These are phyloP conservation scores for Spongia lamella DNA, from an alignment of 37 sponge, comb jelly and placozoan species.

Conservation along the genomic window DNA sequence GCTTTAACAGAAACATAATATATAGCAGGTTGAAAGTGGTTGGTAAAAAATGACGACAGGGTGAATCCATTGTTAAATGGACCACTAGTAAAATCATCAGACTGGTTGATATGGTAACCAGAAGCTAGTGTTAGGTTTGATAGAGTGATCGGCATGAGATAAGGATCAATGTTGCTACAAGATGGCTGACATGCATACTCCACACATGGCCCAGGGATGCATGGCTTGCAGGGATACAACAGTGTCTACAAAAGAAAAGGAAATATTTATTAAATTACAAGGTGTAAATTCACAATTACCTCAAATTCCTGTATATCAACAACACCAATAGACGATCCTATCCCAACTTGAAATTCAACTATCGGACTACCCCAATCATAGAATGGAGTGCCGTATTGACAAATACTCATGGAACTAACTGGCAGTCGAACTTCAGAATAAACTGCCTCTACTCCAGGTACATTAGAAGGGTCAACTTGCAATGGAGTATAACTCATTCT, in stretches of 20 bases:
- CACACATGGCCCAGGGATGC: conserved; percentile 57
- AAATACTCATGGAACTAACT: conserved; percentile 1
- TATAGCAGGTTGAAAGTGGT: conserved; percentile 47
- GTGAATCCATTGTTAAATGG: neutral
- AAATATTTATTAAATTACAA: neutral
- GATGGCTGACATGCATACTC: conserved; percentile 48
- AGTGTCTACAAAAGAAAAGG: conserved; percentile 35
- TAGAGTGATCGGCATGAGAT: conserved; percentile 45
- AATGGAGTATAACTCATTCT: conserved; percentile 41
- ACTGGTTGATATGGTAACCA: conserved; percentile 21
- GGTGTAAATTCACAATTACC: conserved; percentile 24
- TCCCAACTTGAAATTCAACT: conserved; percentile 70
- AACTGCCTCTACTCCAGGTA: conserved; percentile 48
- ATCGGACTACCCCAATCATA: conserved; percentile 66
- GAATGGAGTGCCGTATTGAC: conserved; percentile 75
- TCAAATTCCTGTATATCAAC: conserved; percentile 51
- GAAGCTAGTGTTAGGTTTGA: conserved; percentile 50
- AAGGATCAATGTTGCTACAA: conserved; percentile 53
- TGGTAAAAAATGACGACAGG: conserved; percentile 7
- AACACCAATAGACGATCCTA: conserved; percentile 64
- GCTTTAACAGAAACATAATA: conserved; percentile 78
- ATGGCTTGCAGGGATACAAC: conserved; percentile 49
- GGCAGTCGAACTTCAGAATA: conserved; percentile 59
- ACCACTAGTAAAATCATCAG: conserved; percentile 15
- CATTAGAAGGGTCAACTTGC: neutral